These are phyloP conservation scores for Sciurus vulgaris DNA, from an alignment of 2,797 vertebrate species.

Conservation along the genomic window DNA sequence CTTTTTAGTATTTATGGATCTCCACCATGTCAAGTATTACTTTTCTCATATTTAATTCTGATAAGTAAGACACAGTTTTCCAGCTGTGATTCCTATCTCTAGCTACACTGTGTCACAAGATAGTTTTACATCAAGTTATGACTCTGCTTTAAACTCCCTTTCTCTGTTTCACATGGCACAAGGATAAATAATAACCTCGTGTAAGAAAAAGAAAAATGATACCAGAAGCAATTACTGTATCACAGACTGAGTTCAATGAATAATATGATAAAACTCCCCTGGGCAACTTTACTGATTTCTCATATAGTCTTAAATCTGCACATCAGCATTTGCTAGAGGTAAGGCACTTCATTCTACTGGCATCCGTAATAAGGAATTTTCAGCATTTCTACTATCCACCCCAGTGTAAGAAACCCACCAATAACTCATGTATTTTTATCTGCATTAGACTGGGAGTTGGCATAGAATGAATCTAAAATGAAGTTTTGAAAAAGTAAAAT, in stretches of 20 bases:
- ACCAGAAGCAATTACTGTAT: slow-evolving; percentile 77
- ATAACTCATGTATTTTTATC: slow-evolving; percentile 70
- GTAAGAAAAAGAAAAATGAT: slow-evolving; percentile 73
- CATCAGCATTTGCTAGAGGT: slow-evolving; percentile 73
- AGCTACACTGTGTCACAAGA: slow-evolving; percentile 55
- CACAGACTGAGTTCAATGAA: slow-evolving; percentile 70
- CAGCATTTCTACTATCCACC: slow-evolving; percentile 64
- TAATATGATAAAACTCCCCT: slow-evolving; percentile 81
- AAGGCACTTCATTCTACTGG: slow-evolving; percentile 72
- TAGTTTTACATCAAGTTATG: slow-evolving; percentile 64
- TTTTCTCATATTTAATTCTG: slow-evolving; percentile 70
- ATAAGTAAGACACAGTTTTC: slow-evolving; percentile 63
- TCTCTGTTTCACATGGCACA: slow-evolving; percentile 61
- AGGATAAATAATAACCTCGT: slow-evolving; percentile 74
- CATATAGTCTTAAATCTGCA: slow-evolving; percentile 72
- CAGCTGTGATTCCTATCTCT: slow-evolving; percentile 42
- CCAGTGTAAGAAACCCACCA: slow-evolving; percentile 46
- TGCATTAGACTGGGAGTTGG: slow-evolving; percentile 42
- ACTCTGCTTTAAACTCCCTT: slow-evolving; percentile 54
- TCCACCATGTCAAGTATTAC: slow-evolving; percentile 58
- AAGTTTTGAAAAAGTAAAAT: slow-evolving; percentile 58
- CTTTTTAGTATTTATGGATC: slow-evolving; percentile 64
- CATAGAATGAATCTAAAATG: slow-evolving; percentile 51
- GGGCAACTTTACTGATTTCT: slow-evolving; percentile 74
- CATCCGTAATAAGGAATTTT: slow-evolving; percentile 72